A percentile compares a stretch with the other conserved stretches of the same genome.
phyloP scores from a whole-genome alignment of 2,113 vertebrate genomes.

The human (Homo sapiens) region DNA sequence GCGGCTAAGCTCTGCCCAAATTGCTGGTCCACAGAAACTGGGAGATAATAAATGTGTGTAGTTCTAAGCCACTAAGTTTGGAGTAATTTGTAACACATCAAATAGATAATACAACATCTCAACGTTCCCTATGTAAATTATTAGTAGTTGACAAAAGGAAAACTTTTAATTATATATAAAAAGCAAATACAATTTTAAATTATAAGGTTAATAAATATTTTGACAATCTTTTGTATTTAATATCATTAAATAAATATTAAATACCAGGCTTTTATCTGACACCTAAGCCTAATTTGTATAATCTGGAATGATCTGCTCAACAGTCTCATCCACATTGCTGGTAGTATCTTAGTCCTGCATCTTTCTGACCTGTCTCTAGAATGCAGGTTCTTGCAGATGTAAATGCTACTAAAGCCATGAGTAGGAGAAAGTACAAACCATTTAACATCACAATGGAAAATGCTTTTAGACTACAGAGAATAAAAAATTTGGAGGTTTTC shows the following conservation, averaged over 20 bases:
- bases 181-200: slow-evolving; percentile 32
- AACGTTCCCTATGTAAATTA: slow-evolving; percentile 22
- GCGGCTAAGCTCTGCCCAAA: neutral
- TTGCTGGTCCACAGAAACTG: neutral
- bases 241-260: slow-evolving; percentile 32
- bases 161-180: neutral
- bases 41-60: neutral
- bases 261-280: slow-evolving; percentile 36
- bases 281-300: neutral
- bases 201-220: slow-evolving; percentile 9
- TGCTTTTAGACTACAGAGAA: slow-evolving; percentile 39
- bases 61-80: slow-evolving; percentile 13
- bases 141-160: slow-evolving; percentile 34
- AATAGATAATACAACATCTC: slow-evolving; percentile 39
- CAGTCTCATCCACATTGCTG: neutral
- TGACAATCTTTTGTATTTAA: slow-evolving; percentile 22
- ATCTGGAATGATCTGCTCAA: slow-evolving; percentile 35
- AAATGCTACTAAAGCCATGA: neutral
- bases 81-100: neutral
- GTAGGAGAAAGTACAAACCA: neutral
- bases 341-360: neutral
- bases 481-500: slow-evolving; percentile 16
- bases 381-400: neutral
- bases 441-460: neutral
- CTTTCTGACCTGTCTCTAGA: slow-evolving; percentile 30